phyloP scores from a whole-genome alignment of 2,888 invertebrate genomes.

The Lymantria dispar region DNA sequence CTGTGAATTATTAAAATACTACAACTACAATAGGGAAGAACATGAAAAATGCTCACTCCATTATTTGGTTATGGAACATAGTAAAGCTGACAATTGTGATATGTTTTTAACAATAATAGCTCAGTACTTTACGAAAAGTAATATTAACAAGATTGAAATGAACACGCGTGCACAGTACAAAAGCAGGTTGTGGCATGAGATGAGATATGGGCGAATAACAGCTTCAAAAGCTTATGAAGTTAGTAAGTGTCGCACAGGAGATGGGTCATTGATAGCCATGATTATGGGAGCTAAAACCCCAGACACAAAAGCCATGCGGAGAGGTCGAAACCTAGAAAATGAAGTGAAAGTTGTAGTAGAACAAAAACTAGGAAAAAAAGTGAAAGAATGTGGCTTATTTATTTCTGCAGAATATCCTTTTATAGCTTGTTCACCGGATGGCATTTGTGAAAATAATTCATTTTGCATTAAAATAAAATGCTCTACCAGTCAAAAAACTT shows the following conservation, averaged over 20 bases:
- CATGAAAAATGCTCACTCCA: neutral
- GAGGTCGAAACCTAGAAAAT: neutral
- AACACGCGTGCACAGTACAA: neutral
- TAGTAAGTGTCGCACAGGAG: neutral
- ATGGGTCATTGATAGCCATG: neutral
- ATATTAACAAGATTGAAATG: neutral
- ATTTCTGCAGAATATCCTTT: neutral
- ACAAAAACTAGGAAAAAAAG: neutral
- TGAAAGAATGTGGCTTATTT: neutral
- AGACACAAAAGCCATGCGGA: neutral
- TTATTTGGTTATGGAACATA: neutral
- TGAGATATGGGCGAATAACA: neutral
- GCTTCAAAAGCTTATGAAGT: conserved; percentile 1
- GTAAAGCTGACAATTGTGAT: neutral
- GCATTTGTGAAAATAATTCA: neutral
- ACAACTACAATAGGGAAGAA: neutral
- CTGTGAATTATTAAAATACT: neutral
- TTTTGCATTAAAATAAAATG: neutral
- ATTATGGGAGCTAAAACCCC: neutral
- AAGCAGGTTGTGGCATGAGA: neutral
- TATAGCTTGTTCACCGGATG: neutral
- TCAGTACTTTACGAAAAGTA: neutral
- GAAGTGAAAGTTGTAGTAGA: neutral
- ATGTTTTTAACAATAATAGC: neutral
- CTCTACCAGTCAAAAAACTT: neutral